Base-by-base conservation (phyloP, 2,113 vertebrate species). In the Gallinago media region DNA sequence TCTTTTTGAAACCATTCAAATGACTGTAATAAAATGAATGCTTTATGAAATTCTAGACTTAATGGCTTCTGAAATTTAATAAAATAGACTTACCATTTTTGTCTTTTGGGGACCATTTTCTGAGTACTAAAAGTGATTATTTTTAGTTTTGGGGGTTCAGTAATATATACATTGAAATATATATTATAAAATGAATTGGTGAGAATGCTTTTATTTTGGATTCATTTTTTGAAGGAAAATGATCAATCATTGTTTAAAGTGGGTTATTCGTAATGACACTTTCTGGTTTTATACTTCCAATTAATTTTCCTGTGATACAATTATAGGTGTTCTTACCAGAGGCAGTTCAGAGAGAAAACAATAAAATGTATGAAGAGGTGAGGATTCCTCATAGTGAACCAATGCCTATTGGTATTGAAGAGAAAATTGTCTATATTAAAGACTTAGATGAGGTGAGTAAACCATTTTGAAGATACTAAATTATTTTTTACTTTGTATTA, bases 351-450 rank as follows among this genome's bases (percentile, higher is more conserved):
- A 98, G 99, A 97, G 99, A 99, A 40, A 99, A 99, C 97, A 99
- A 94, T 80, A 99, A 99, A 97, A 99, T 99, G 97, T 99, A 98
- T 92, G 99, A 99, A 97, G 99, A 99, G 97, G 98, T 99, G 66
- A 99, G 98, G 91, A 99, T 99, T 84, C 99, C 99, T 19, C 98
- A 99, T 59, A 99, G 97, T 55, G 98, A 99, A 44, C 98, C 99
- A 92, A 99, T 99, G 99, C 98, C 99, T 62, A 32, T 99, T 78
- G 99, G 99, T 66, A 98, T 99, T 94, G 98, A 99, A 89, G 99
- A 99, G 97, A 99, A 99, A 78, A 98, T 98, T 15, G 94, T 99
- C 96, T 99, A 98, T 97, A 98, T 99, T 95, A 98, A 99, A 71
- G 98, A 99, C 26, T 98, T 99, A 78, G 99, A 99, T 96, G 99